Evolutionary conservation across 92 coral and sea anemone species (phyloP).

Genomic region (Scolanthus callimorphus): DNA sequence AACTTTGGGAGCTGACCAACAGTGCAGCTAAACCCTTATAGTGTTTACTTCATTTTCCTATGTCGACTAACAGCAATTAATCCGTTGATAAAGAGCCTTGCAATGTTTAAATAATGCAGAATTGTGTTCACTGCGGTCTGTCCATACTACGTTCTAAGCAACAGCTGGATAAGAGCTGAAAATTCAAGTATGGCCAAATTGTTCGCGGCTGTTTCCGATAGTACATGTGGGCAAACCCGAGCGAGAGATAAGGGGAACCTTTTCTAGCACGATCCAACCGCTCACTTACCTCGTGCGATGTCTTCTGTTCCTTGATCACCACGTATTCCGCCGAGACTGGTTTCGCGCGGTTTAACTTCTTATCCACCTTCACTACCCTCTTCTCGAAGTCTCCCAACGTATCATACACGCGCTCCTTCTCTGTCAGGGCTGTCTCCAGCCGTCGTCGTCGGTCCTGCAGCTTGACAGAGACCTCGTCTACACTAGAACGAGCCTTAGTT

Average conservation of each 20-base stretch:
- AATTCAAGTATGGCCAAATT: too few relatives aligned
- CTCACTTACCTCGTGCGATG: constrained; percentile 64
- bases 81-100: too few relatives aligned
- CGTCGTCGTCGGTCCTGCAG: constrained; percentile 83
- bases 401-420: constrained; percentile 71
- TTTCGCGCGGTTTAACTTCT: constrained; percentile 73
- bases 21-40: too few relatives aligned
- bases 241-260: neutral
- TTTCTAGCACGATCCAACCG: neutral
- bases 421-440: constrained; percentile 85
- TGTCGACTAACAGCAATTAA: too few relatives aligned
- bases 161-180: too few relatives aligned
- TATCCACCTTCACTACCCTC: constrained; percentile 80
- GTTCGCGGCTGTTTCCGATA: too few relatives aligned
- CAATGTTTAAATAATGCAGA: too few relatives aligned
- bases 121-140: too few relatives aligned
- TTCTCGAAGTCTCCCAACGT: constrained; percentile 84
- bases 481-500: constrained; percentile 63
- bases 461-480: constrained; percentile 77
- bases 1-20: too few relatives aligned
- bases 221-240: too few relatives aligned
- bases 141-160: too few relatives aligned
- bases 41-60: neutral
- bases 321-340: constrained; percentile 84
- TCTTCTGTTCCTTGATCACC: constrained; percentile 77